Evolutionary conservation across 2,113 vertebrate species (phyloP).

Genomic region (Myotis brandtii): DNA sequence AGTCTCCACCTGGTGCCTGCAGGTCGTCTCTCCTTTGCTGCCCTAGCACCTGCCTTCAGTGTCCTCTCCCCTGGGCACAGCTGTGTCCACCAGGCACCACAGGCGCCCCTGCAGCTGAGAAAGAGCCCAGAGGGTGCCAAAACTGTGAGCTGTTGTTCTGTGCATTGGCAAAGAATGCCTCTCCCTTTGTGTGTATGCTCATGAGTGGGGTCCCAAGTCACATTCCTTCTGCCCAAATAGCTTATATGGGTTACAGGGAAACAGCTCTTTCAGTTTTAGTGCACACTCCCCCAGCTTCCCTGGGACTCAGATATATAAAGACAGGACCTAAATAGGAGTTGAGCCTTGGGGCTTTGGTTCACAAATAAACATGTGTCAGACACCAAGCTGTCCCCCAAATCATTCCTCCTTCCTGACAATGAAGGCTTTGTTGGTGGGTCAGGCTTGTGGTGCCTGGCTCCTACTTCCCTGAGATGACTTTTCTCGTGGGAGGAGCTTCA

Average conservation of each 20-base stretch:
- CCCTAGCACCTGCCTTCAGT: background rate
- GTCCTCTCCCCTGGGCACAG: background rate
- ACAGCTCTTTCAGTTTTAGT: background rate
- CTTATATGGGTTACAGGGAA: background rate
- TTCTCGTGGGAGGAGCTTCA: slow-evolving; percentile 11
- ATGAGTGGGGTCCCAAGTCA: background rate
- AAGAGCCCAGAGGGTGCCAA: background rate
- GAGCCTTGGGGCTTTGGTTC: background rate
- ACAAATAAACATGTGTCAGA: background rate
- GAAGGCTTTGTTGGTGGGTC: slow-evolving; percentile 58
- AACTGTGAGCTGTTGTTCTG: background rate
- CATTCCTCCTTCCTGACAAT: slow-evolving; percentile 45
- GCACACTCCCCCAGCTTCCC: background rate
- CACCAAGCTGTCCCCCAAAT: background rate
- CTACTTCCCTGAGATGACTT: background rate
- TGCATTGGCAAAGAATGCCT: background rate
- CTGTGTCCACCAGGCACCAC: background rate
- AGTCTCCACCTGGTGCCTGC: background rate
- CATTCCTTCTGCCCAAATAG: background rate
- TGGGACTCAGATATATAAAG: background rate
- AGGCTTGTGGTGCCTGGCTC: slow-evolving; percentile 70
- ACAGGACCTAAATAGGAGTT: background rate
- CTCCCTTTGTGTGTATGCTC: background rate
- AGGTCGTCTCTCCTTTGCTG: background rate
- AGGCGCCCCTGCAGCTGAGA: background rate